Evolutionary conservation across 1,140 invertebrate species (phyloP).

Genomic region (Venturia canescens): DNA sequence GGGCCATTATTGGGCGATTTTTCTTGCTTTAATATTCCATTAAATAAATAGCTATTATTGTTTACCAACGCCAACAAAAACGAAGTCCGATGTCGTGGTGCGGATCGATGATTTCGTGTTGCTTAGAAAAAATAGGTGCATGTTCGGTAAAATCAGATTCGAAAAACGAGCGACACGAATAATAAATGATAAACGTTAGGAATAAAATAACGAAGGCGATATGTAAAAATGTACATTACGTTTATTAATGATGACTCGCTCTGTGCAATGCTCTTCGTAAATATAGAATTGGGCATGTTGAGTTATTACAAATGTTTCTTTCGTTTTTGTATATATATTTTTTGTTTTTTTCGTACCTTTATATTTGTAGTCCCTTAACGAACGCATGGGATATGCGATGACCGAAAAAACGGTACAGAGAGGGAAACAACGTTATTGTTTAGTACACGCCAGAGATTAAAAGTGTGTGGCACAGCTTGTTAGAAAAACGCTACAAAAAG

Average conservation of each 20-base stretch:
- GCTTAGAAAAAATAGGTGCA: too few relatives aligned
- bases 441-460: constrained; percentile 56
- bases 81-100: too few relatives aligned
- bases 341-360: constrained; percentile 49
- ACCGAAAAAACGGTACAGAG: too few relatives aligned
- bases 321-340: constrained; percentile 38
- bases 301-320: constrained; percentile 65
- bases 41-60: too few relatives aligned
- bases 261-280: constrained; percentile 67
- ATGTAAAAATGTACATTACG: constrained; percentile 73
- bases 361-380: background rate
- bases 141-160: background rate
- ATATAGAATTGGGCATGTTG: constrained; percentile 63
- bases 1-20: too few relatives aligned
- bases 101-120: too few relatives aligned
- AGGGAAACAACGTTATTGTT: background rate
- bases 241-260: constrained; percentile 71
- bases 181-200: background rate
- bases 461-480: constrained; percentile 51
- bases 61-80: too few relatives aligned
- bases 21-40: too few relatives aligned
- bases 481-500: constrained; percentile 57
- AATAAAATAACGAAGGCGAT: background rate
- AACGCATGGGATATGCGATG: background rate
- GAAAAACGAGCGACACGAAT: background rate